phyloP scores from a whole-genome alignment of 2,888 invertebrate species.

The Oxyscelio sp. region DNA sequence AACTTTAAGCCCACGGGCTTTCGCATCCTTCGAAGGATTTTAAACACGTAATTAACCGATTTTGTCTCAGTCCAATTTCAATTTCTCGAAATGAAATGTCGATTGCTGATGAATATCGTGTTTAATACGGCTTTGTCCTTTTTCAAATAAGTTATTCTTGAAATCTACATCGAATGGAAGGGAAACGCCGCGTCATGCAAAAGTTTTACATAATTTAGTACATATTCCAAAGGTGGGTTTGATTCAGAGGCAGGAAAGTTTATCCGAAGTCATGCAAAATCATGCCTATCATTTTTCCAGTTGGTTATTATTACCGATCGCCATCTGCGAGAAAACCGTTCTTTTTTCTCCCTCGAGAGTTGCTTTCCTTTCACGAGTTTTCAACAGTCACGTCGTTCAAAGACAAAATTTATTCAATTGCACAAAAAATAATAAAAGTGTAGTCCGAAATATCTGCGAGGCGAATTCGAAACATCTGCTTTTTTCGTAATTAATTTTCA shows the following conservation, averaged over 20 bases:
- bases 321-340: neutral
- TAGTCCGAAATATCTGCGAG: neutral
- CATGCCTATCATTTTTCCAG: constrained; percentile 26
- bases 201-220: constrained; percentile 9
- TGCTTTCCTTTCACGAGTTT: neutral
- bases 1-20: neutral
- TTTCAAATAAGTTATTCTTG: constrained; percentile 17
- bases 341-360: neutral
- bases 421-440: neutral
- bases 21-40: constrained; percentile 4
- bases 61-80: neutral
- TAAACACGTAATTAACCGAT: constrained; percentile 10
- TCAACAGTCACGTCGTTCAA: neutral
- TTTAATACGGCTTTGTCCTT: constrained; percentile 20
- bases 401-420: neutral
- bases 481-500: constrained; percentile 51
- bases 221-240: constrained; percentile 6
- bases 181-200: constrained; percentile 20
- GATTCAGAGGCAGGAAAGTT: neutral
- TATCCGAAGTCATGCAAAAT: constrained; percentile 8
- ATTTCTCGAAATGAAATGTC: constrained; percentile 13
- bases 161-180: constrained; percentile 8
- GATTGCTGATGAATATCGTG: constrained; percentile 11
- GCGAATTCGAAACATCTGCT: constrained; percentile 39
- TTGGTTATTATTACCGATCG: no score